Evolutionary conservation across 1,140 invertebrate genomes (phyloP).

Genomic region (Trichoplusia ni): DNA sequence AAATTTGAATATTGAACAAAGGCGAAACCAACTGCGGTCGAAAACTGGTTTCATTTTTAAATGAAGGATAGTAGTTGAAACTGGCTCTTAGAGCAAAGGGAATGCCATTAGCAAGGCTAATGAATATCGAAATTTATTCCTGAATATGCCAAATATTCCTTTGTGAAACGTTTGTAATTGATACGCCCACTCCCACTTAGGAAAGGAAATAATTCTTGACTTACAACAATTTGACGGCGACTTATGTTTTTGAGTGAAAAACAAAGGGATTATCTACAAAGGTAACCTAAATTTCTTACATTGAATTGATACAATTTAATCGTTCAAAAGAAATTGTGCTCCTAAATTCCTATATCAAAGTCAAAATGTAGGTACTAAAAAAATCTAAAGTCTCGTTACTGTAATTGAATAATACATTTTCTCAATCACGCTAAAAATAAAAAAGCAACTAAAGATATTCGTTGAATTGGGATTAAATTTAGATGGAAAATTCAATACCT

Average conservation of each 20-base stretch:
- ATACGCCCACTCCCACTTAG: neutral
- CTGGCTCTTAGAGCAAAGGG: neutral
- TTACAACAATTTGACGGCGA: neutral
- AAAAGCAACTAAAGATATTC: no score
- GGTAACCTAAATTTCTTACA: no score
- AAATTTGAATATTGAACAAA: constrained; percentile 7
- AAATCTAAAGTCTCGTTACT: no score
- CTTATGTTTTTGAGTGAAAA: constrained; percentile 1
- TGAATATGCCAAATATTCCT: constrained; percentile 4
- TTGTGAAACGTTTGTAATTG: neutral
- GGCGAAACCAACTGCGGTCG: neutral
- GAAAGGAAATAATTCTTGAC: neutral
- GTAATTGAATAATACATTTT: no score
- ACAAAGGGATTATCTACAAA: no score
- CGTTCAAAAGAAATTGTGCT: no score
- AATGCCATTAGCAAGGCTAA: neutral
- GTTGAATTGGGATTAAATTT: no score
- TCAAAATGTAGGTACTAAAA: no score
- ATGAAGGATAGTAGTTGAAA: neutral
- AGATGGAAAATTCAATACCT: no score
- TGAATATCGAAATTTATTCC: constrained; percentile 6
- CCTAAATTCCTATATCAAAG: no score
- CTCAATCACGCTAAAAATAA: no score
- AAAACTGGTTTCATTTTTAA: constrained; percentile 9
- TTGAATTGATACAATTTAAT: no score